Evolutionary conservation across 2,113 vertebrate species (phyloP).

Genomic region (Halcyon malimbica): DNA sequence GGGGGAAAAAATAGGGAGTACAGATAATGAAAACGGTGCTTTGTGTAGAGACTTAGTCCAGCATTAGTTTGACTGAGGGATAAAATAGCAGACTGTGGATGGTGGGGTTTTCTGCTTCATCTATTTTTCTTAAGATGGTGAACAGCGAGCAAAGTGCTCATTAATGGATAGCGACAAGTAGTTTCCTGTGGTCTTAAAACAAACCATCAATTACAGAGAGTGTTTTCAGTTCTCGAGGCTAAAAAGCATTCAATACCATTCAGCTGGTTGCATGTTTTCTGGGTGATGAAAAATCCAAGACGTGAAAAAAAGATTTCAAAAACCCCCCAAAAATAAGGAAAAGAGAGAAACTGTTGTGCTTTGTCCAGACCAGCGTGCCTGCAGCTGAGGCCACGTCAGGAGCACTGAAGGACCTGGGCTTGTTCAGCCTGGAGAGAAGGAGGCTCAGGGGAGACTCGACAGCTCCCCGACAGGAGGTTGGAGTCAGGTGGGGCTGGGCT

Average conservation of each 20-base stretch:
- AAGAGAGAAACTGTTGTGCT: not conserved
- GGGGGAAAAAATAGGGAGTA: not conserved
- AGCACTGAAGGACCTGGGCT: no score
- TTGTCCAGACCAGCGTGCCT: not conserved
- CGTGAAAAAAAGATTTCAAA: not conserved
- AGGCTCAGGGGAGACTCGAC: no score
- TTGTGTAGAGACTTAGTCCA: not conserved
- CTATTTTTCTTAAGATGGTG: constrained; percentile 53
- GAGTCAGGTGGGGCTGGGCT: no score
- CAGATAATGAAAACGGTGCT: not conserved
- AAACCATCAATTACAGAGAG: constrained; percentile 58
- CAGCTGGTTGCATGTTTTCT: not conserved
- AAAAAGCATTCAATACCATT: constrained; percentile 19
- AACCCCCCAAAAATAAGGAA: not conserved
- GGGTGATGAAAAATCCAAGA: not conserved
- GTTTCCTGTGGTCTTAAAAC: constrained; percentile 67
- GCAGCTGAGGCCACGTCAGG: not conserved
- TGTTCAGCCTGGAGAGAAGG: no score
- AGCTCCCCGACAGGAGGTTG: no score
- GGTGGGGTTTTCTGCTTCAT: constrained; percentile 43
- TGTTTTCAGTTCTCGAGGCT: constrained; percentile 55
- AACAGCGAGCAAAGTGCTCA: constrained; percentile 58
- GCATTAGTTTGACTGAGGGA: not conserved
- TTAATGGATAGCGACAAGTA: constrained; percentile 63
- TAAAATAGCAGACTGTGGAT: not conserved